Conservation (phyloP, 2,888 invertebrate species). For the Apodemia mormo region DNA sequence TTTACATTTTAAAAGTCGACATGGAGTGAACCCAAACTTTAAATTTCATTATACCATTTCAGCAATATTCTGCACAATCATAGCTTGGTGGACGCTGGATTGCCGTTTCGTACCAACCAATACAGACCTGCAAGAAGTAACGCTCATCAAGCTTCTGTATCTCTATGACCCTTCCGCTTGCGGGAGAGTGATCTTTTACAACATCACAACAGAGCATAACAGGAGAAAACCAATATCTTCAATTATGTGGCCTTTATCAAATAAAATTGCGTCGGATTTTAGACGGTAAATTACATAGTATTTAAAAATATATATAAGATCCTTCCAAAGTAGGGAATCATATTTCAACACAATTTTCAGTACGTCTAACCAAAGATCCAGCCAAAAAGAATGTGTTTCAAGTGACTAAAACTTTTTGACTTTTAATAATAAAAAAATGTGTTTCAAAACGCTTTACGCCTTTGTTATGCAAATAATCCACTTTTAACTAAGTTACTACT, state of each 20-base stretch:
- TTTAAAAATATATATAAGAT: neutral
- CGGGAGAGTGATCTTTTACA: conserved; percentile 58
- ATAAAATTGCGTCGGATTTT: conserved; percentile 54
- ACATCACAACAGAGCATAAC: conserved; percentile 46
- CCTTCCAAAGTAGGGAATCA: no score
- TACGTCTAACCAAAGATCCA: no score
- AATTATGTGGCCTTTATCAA: conserved; percentile 58
- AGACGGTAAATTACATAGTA: conserved; percentile 45
- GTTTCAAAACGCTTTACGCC: no score
- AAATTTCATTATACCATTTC: conserved; percentile 28
- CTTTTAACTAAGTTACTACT: no score
- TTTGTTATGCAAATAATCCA: no score
- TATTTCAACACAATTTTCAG: no score
- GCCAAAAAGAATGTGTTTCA: no score
- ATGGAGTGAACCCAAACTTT: no score
- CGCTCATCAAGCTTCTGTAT: conserved; percentile 63
- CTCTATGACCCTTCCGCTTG: conserved; percentile 66
- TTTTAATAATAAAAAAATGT: no score
- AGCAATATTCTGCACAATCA: conserved; percentile 52
- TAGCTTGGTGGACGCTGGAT: conserved; percentile 57
- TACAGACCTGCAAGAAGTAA: conserved; percentile 59
- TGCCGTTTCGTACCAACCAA: conserved; percentile 52
- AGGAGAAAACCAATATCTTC: conserved; percentile 39
- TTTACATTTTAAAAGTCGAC: no score
- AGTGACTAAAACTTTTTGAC: no score